These are phyloP conservation scores for Lochmaea capreae DNA, from an alignment of 2,888 invertebrate species.

Conservation along the genomic window DNA sequence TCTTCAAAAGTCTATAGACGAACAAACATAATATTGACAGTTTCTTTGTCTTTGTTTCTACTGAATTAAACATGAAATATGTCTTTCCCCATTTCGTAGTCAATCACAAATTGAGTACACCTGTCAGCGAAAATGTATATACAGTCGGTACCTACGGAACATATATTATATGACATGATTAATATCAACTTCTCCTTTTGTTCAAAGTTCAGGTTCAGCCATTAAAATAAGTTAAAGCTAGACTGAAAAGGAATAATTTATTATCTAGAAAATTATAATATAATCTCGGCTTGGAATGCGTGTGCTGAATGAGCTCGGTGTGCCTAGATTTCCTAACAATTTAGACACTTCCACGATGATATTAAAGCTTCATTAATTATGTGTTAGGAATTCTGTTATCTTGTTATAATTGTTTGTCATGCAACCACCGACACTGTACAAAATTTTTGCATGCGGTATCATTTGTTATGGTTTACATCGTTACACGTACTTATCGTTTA, in stretches of 20 bases:
- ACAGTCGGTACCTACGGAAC: not conserved
- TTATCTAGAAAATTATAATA: slow-evolving; percentile 32
- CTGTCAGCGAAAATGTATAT: slow-evolving; percentile 40
- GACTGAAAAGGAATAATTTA: slow-evolving; percentile 28
- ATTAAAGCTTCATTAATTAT: slow-evolving; percentile 33
- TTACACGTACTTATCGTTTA: not conserved
- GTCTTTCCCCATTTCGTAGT: slow-evolving; percentile 37
- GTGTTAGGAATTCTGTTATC: slow-evolving; percentile 18
- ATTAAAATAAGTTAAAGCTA: slow-evolving; percentile 35
- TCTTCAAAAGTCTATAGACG: too few relatives aligned
- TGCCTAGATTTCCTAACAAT: slow-evolving; percentile 28
- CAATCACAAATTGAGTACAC: slow-evolving; percentile 59
- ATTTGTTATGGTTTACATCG: not conserved
- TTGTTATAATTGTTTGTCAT: slow-evolving; percentile 13
- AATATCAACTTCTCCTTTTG: slow-evolving; percentile 47
- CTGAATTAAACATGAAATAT: too few relatives aligned
- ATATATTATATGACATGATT: slow-evolving; percentile 50
- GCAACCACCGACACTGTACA: not conserved
- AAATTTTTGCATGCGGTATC: not conserved
- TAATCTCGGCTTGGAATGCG: slow-evolving; percentile 31
- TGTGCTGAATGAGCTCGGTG: slow-evolving; percentile 25
- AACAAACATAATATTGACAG: too few relatives aligned
- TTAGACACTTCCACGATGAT: slow-evolving; percentile 24
- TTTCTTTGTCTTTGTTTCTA: too few relatives aligned
- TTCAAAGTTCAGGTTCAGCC: slow-evolving; percentile 50